Conservation (phyloP, 1,140 invertebrate species). For the Drosophila murphyi region DNA sequence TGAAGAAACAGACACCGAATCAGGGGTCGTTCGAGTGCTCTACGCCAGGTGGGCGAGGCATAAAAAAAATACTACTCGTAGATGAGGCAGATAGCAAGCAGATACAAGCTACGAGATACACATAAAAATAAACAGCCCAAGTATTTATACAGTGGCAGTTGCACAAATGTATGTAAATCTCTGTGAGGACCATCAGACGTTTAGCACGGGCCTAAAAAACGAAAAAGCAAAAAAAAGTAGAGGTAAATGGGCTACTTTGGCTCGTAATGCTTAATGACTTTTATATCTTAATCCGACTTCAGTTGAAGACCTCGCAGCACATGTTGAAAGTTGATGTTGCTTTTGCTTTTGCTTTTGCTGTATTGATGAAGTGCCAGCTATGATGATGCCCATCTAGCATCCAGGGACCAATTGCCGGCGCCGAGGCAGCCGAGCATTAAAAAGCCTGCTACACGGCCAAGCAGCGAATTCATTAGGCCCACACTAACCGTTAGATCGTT, state of each 20-base stretch:
- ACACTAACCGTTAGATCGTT: constrained; percentile 47
- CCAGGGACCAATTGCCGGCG: constrained; percentile 55
- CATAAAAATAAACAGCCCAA: constrained; percentile 56
- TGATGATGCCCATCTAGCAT: constrained; percentile 1
- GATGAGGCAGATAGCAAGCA: not conserved
- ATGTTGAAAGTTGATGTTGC: constrained; percentile 6
- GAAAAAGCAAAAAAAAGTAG: not conserved
- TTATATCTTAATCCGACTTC: constrained; percentile 40
- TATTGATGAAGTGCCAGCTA: constrained; percentile 6
- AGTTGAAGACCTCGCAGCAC: not conserved
- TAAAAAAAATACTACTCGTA: constrained; percentile 10
- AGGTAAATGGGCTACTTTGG: constrained; percentile 6
- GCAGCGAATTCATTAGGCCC: constrained; percentile 17
- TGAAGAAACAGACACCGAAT: constrained; percentile 45
- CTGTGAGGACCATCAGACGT: not conserved
- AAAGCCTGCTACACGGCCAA: constrained; percentile 43
- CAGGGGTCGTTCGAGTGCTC: constrained; percentile 58
- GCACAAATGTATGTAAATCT: constrained; percentile 57
- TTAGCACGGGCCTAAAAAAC: not conserved
- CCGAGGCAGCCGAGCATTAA: constrained; percentile 45
- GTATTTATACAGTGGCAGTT: constrained; percentile 34
- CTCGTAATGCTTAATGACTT: constrained; percentile 45
- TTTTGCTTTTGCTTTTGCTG: not conserved
- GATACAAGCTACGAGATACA: not conserved
- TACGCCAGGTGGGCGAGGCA: constrained; percentile 49